Conservation (phyloP, 2,113 vertebrate species). For the Cinclus cinclus region DNA sequence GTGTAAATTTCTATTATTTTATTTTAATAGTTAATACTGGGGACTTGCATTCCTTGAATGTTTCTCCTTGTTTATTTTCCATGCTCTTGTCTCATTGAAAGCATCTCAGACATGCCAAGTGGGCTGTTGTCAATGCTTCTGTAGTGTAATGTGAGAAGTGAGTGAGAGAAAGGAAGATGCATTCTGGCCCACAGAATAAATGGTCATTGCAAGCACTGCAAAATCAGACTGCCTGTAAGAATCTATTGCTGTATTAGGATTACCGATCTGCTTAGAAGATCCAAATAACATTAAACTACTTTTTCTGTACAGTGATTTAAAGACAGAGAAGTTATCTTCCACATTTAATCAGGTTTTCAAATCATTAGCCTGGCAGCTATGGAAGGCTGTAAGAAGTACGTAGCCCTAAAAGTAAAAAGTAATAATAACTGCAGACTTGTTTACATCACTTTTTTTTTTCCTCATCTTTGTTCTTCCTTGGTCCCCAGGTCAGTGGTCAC, state of each 20-base stretch:
- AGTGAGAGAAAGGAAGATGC: neutral
- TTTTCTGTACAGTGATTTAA: neutral
- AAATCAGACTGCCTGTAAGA: neutral
- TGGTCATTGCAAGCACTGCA: neutral
- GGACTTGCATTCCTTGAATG: neutral
- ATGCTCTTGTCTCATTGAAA: neutral
- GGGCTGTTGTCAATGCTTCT: neutral
- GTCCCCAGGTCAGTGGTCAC: neutral
- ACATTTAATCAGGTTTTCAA: neutral
- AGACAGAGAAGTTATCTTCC: neutral
- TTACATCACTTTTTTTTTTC: neutral
- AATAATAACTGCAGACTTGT: neutral
- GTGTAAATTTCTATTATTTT: neutral
- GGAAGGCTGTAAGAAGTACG: neutral
- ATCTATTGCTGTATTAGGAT: neutral
- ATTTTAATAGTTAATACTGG: neutral
- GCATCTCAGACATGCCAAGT: neutral
- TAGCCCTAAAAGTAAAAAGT: neutral
- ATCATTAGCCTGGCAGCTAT: neutral
- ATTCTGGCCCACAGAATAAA: neutral
- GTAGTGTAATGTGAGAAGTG: neutral
- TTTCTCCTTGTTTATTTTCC: neutral
- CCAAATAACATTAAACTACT: neutral
- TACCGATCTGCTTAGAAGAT: accelerated
- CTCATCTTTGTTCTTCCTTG: neutral